Percentiles rank a stretch among this genome's conserved stretches.
Conservation (phyloP, 2,888 invertebrate genomes). For the Ectemnius cavifrons region DNA sequence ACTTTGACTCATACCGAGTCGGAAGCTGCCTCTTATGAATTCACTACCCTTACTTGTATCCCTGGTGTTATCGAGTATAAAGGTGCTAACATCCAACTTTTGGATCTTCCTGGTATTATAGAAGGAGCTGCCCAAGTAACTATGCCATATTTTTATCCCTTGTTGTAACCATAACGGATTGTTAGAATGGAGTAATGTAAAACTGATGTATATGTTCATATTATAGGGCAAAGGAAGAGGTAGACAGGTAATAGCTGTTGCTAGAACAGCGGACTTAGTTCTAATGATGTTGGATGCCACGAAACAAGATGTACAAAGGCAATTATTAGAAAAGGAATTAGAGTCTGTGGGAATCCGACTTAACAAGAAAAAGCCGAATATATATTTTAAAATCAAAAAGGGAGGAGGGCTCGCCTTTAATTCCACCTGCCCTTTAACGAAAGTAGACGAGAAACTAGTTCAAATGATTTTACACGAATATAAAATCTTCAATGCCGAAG, state of each 20-base stretch:
- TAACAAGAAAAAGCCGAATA: slow-evolving; percentile 97
- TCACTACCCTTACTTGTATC: slow-evolving; percentile 99
- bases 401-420: slow-evolving; percentile 98
- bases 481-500: slow-evolving; percentile 97
- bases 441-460: slow-evolving; percentile 97
- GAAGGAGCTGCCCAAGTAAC: slow-evolving; percentile 95
- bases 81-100: slow-evolving; percentile 98
- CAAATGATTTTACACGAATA: slow-evolving; percentile 99
- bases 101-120: slow-evolving; percentile 99
- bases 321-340: slow-evolving; percentile 94
- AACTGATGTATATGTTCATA: slow-evolving; percentile 12
- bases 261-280: slow-evolving; percentile 97
- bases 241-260: slow-evolving; percentile 97
- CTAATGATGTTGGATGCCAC: slow-evolving; percentile 99
- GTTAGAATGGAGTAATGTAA: background rate
- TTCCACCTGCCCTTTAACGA: slow-evolving; percentile 94
- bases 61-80: slow-evolving; percentile 99
- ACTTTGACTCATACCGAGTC: slow-evolving; percentile 97
- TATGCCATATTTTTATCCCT: background rate
- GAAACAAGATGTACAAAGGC: slow-evolving; percentile 97
- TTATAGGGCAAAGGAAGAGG: slow-evolving; percentile 90
- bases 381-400: slow-evolving; percentile 98
- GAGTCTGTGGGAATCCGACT: slow-evolving; percentile 98
- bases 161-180: background rate
- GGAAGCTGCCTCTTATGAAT: slow-evolving; percentile 98